A percentile compares a stretch with the other conserved stretches of the same genome.
Conservation (phyloP, 2,113 vertebrate genomes). For the Channa argus region DNA sequence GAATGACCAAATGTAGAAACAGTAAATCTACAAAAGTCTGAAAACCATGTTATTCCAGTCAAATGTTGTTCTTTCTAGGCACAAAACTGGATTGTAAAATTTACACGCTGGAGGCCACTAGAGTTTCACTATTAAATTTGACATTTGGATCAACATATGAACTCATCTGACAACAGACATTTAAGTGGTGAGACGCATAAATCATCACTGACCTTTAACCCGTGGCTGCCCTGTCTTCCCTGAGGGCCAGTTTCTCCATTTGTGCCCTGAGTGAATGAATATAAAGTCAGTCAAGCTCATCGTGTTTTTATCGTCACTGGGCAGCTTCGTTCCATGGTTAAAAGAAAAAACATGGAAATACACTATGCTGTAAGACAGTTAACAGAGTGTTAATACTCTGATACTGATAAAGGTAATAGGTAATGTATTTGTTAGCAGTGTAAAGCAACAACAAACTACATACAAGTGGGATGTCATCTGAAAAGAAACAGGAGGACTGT, state of each 20-base stretch:
- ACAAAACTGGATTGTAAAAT: neutral
- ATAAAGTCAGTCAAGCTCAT: conserved; percentile 37
- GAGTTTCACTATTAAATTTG: conserved; percentile 23
- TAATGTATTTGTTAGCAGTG: too few species aligned
- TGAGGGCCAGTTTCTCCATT: conserved; percentile 84
- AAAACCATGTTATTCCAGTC: neutral
- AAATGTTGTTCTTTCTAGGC: neutral
- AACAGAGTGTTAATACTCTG: too few species aligned
- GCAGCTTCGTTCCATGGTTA: too few species aligned
- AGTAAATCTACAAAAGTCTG: neutral
- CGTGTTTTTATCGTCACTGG: neutral
- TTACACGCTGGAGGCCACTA: neutral
- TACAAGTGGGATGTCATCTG: too few species aligned
- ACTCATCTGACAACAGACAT: conserved; percentile 31
- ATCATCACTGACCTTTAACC: conserved; percentile 85
- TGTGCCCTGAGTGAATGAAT: conserved; percentile 81
- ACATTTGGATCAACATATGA: conserved; percentile 41
- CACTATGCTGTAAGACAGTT: too few species aligned
- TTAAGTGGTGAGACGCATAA: conserved; percentile 7
- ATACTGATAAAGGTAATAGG: too few species aligned
- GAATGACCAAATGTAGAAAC: neutral
- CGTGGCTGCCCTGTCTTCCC: conserved; percentile 84
- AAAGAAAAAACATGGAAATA: too few species aligned
- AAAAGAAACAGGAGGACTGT: too few species aligned
- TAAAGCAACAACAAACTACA: too few species aligned